A percentile compares a stretch with the other conserved stretches of the same genome.
Conservation (phyloP, 2,888 invertebrate genomes). For the Tipula lateralis region DNA sequence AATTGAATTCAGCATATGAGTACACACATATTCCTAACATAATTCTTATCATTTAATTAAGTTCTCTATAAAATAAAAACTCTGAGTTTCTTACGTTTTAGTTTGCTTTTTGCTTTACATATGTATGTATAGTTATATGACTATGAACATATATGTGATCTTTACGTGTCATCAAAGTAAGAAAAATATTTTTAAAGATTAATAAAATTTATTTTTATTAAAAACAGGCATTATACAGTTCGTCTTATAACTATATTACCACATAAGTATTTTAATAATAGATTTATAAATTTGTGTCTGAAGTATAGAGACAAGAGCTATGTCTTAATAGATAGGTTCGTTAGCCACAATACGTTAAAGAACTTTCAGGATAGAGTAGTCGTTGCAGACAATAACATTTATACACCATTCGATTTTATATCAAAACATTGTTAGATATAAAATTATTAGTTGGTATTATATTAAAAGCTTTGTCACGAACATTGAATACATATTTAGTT, state of each 20-base stretch:
- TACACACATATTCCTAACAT: background rate
- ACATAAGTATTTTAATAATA: no score
- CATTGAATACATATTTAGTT: background rate
- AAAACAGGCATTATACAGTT: background rate
- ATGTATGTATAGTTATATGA: no score
- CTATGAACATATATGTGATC: background rate
- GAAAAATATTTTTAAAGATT: background rate
- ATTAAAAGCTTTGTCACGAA: conserved; percentile 24
- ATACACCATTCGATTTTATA: background rate
- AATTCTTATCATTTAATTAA: conserved; percentile 1
- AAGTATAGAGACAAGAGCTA: no score
- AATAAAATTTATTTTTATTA: background rate
- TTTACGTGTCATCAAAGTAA: background rate
- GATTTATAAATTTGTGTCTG: background rate
- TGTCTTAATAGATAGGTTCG: no score
- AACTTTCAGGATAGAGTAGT: no score
- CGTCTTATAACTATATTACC: no score
- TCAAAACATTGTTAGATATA: background rate
- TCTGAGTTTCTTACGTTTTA: background rate
- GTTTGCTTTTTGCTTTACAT: background rate
- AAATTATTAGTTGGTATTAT: background rate
- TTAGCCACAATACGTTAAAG: no score
- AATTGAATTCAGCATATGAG: background rate
- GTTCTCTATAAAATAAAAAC: background rate
- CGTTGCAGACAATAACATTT: background rate